These are phyloP conservation scores for Lutjanus argentimaculatus DNA, from an alignment of 2,797 vertebrate genomes.

Conservation along the genomic window DNA sequence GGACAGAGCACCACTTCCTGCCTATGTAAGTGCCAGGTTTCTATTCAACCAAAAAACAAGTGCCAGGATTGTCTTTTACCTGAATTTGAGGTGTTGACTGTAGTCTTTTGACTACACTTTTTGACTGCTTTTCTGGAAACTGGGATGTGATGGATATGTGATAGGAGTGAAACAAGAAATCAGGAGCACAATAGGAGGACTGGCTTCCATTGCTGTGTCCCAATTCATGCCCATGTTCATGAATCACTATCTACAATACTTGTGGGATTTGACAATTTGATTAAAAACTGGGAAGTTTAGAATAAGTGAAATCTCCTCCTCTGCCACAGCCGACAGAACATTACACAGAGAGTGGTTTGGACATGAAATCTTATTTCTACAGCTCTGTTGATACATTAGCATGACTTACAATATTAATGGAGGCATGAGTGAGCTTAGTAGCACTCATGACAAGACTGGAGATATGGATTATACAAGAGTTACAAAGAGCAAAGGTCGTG, in stretches of 20 bases:
- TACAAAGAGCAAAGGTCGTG: constrained; percentile 47
- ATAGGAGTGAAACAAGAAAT: constrained; percentile 11
- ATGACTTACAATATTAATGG: constrained; percentile 28
- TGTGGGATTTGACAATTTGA: constrained; percentile 13
- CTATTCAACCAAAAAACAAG: constrained; percentile 17
- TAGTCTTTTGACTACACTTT: constrained; percentile 2
- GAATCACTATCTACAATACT: constrained; percentile 47
- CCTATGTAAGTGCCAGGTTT: neutral
- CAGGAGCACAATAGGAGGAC: neutral
- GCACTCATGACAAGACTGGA: constrained; percentile 43
- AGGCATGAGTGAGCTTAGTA: constrained; percentile 23
- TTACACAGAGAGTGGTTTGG: constrained; percentile 42
- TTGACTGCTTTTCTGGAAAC: constrained; percentile 27
- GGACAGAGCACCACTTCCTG: constrained; percentile 28
- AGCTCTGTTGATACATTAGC: constrained; percentile 45
- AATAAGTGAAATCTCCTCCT: constrained; percentile 24
- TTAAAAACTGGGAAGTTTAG: constrained; percentile 32
- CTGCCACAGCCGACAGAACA: constrained; percentile 9
- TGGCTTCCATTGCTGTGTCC: constrained; percentile 27
- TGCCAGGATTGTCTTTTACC: constrained; percentile 50
- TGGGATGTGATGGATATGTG: neutral
- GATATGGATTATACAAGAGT: constrained; percentile 61
- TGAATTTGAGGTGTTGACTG: neutral
- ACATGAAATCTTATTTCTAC: constrained; percentile 47
- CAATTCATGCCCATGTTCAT: constrained; percentile 13